phyloP scores from a whole-genome alignment of 1,140 invertebrate species.

The Bemisia tabaci region DNA sequence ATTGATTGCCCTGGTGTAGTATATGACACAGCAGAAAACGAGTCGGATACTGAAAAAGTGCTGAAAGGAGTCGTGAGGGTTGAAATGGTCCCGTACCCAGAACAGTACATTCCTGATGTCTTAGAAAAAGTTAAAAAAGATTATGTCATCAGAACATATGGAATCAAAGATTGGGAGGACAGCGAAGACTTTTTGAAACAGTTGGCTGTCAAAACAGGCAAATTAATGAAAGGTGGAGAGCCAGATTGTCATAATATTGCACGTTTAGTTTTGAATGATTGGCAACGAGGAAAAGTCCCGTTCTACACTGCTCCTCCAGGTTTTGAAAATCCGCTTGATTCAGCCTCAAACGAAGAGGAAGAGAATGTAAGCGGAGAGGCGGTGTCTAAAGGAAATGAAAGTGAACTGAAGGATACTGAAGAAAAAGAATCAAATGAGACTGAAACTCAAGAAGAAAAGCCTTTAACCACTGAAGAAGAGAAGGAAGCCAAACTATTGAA shows the following conservation, averaged over 20 bases:
- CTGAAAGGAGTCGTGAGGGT: constrained; percentile 91
- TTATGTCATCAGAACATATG: constrained; percentile 85
- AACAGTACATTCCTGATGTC: constrained; percentile 83
- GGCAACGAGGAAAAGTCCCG: constrained; percentile 92
- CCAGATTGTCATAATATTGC: constrained; percentile 79
- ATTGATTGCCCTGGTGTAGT: constrained; percentile 99
- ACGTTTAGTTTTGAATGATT: constrained; percentile 96
- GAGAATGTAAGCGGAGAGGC: constrained; percentile 25
- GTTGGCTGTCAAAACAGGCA: constrained; percentile 70
- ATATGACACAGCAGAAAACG: constrained; percentile 81
- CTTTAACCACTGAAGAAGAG: constrained; percentile 13
- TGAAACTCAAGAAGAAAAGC: constrained; percentile 1
- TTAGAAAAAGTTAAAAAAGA: constrained; percentile 78
- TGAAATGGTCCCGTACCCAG: constrained; percentile 85
- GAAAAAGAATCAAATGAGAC: constrained; percentile 5
- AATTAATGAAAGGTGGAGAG: constrained; percentile 90
- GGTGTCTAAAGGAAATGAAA: constrained; percentile 7
- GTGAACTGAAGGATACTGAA: background rate
- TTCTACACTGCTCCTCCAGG: constrained; percentile 80
- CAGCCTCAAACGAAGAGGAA: constrained; percentile 17
- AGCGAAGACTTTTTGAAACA: constrained; percentile 85
- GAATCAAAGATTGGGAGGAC: constrained; percentile 63
- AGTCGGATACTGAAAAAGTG: constrained; percentile 90
- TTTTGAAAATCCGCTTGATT: constrained; percentile 43
- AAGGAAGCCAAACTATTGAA: constrained; percentile 11